Evolutionary conservation across 2,888 invertebrate species (phyloP).

Genomic region (Stenodema calcarata): DNA sequence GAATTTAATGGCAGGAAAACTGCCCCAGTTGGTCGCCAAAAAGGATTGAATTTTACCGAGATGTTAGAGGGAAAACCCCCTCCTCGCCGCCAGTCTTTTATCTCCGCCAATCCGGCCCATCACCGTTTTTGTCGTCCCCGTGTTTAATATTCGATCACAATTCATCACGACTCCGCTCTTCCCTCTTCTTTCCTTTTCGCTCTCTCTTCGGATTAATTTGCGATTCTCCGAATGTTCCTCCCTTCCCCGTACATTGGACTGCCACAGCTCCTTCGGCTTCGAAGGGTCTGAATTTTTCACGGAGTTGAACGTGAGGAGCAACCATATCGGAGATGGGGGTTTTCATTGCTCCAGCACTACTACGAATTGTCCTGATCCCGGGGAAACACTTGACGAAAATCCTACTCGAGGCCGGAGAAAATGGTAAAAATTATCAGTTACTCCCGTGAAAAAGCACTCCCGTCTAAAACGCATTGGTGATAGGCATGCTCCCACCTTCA

Average conservation of each 20-base stretch:
- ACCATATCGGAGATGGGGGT: too few relatives aligned
- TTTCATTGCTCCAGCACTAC: too few relatives aligned
- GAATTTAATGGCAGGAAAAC: background rate
- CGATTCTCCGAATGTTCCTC: background rate
- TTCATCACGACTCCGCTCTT: background rate
- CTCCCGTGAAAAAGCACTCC: too few relatives aligned
- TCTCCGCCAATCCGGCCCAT: background rate
- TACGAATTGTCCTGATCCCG: too few relatives aligned
- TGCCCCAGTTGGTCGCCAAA: background rate
- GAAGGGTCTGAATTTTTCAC: background rate
- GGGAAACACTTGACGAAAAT: too few relatives aligned
- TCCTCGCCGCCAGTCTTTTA: background rate
- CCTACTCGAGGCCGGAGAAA: too few relatives aligned
- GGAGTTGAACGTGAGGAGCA: too few relatives aligned
- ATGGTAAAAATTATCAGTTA: too few relatives aligned
- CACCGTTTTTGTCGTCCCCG: background rate
- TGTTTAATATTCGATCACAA: background rate
- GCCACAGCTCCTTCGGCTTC: background rate
- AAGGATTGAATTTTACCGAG: background rate
- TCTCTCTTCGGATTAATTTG: background rate
- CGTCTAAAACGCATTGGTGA: too few relatives aligned
- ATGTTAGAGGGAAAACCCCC: background rate
- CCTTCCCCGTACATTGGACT: background rate
- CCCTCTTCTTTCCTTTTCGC: background rate
- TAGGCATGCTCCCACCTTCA: too few relatives aligned